Evolutionary conservation across 2,888 invertebrate genomes (phyloP), one percentile per base, ranked within the genome.

Genomic region (Norana najaformis): DNA sequence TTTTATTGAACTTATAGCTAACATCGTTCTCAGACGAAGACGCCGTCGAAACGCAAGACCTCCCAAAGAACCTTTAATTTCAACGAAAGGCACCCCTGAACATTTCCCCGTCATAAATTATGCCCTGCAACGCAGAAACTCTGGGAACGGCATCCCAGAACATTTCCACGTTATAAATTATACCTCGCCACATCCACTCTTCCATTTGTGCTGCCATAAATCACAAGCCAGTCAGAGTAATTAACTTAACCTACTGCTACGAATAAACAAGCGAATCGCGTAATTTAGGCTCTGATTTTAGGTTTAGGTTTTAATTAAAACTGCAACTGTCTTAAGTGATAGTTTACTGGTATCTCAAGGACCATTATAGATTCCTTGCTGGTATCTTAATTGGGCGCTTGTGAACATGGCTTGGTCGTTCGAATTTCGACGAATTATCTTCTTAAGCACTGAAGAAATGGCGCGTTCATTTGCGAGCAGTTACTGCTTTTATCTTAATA

Each of bases 21-120:
- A 69, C 69, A 69, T 69, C 69, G 13, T 69, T 69, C 69, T 69
- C 69, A 53, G 53, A 53, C 53, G 53, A 53, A 69, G 69, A 69
- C 69, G 69, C 69, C 69, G 30, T 69, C n/a, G 30, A 69, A 69
- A 69, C 69, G 69, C 69, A 69, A 69, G 69, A 69, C 69, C 69
- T 69, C 69, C 69, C 69, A 69, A 69, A 69, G 69, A 69, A 69
- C 69, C 69, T 69, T 69, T 69, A 69, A 69, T 69, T 69, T 69
- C 69, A n/a, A 69, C 30, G 69, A 69, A 69, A 30, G 30, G 47
- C 16, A n/a, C 13, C 0, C 5, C 14, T 16, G n/a, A 69, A 69
- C 16, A 69, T 69, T 69, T 69, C 69, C n/a, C 69, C n/a, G 69
- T 69, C 69, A 69, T 69, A 69, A 69, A 69, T 13, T 69, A 69